Conservation (phyloP, 2,888 invertebrate species). For the Xestia ashworthii region DNA sequence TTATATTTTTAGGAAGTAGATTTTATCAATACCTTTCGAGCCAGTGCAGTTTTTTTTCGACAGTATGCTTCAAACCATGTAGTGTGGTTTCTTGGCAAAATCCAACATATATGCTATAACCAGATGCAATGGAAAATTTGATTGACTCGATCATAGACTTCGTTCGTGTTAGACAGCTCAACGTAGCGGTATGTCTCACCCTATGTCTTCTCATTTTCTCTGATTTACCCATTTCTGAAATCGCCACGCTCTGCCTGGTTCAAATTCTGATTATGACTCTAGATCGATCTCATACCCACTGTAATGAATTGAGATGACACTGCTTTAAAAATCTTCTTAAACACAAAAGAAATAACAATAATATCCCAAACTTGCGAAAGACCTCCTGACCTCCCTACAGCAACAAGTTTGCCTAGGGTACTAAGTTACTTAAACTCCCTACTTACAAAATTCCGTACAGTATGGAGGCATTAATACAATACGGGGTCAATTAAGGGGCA, state of each 20-base stretch:
- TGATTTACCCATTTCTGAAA: constrained; percentile 52
- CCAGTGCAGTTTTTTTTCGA: constrained; percentile 81
- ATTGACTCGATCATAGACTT: constrained; percentile 76
- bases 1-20: constrained; percentile 20
- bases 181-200: constrained; percentile 77
- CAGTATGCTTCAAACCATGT: constrained; percentile 88
- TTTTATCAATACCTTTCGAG: constrained; percentile 79
- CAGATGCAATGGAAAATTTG: constrained; percentile 72
- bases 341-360: not conserved
- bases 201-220: constrained; percentile 59
- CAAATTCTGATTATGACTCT: constrained; percentile 12
- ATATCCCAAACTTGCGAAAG: not conserved
- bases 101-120: constrained; percentile 75
- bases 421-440: not conserved
- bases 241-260: not conserved
- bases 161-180: constrained; percentile 78
- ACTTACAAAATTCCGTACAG: not conserved
- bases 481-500: not conserved
- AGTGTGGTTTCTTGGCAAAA: constrained; percentile 85
- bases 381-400: not conserved
- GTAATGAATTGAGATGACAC: not conserved
- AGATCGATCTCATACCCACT: not conserved
- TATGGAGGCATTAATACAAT: constrained; percentile 2
- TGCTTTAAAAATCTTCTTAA: not conserved
- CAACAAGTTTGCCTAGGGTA: not conserved